Evolutionary conservation across 2,888 invertebrate species (phyloP).

Genomic region (Ophion slaviceki): DNA sequence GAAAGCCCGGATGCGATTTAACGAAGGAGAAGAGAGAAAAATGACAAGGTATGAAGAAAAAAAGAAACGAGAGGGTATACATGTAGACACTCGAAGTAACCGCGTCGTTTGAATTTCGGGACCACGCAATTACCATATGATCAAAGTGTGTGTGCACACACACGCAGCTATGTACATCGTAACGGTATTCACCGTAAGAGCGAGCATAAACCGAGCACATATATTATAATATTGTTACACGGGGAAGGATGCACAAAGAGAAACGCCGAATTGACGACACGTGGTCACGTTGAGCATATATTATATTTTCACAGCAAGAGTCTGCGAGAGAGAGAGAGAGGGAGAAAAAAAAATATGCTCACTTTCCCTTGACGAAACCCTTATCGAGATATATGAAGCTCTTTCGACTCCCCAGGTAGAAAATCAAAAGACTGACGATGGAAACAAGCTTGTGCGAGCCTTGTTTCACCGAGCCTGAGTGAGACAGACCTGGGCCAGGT

Average conservation of each 20-base stretch:
- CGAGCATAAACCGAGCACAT: slow-evolving; percentile 47
- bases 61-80: neutral
- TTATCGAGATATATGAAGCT: neutral
- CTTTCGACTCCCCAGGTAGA: too few species aligned
- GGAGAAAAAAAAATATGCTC: slow-evolving; percentile 5
- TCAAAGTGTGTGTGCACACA: neutral
- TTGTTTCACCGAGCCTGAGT: too few species aligned
- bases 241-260: slow-evolving; percentile 44
- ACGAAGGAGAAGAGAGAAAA: slow-evolving; percentile 17
- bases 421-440: too few species aligned
- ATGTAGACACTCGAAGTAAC: slow-evolving; percentile 8
- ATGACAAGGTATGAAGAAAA: slow-evolving; percentile 20
- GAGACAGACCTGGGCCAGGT: too few species aligned
- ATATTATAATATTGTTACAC: slow-evolving; percentile 54
- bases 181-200: slow-evolving; percentile 58
- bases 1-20: slow-evolving; percentile 43
- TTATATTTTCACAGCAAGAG: slow-evolving; percentile 12
- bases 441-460: too few species aligned
- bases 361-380: slow-evolving; percentile 27
- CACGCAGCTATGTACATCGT: slow-evolving; percentile 14
- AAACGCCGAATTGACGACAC: slow-evolving; percentile 47
- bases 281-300: slow-evolving; percentile 35
- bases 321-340: neutral
- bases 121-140: slow-evolving; percentile 21
- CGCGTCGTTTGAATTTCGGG: slow-evolving; percentile 27